Evolutionary conservation across 2,888 invertebrate genomes (phyloP), one percentile per base, ranked within the genome.

Genomic region (Aphodius sticticus): DNA sequence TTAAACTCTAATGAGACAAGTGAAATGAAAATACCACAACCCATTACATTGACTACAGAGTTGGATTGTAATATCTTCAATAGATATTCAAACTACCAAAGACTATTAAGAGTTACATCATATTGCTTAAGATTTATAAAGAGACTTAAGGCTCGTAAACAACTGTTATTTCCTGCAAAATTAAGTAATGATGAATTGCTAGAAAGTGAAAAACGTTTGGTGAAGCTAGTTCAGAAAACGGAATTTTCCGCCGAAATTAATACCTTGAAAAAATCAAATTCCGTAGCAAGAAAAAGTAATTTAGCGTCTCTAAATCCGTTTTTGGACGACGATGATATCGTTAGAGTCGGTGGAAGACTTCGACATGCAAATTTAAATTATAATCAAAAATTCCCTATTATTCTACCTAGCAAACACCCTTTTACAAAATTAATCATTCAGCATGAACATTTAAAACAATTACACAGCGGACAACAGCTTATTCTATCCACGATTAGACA

Each of bases 361-460:
- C 9, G 37, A 78, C 53, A 78, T 78, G 53, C 79, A 14, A 69
- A 70, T 15, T 36, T 70, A 7, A n/a, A 53, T 4, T 78, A 79
- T 16, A 16, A 78, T 37, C 14, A 78, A 70, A 69, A 69, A 35
- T 69, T 53, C 26, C 77, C 77, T 16, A 78, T 79, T 14, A 16
- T 79, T 9, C 77, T 79, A 53, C 77, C 79, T 16, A 37, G 14
- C 12, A 79, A 79, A 26, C 79, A 79, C 14, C n/a, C 6, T 16
- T 15, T 79, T 9, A 78, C 71, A 16, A 53, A 78, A 53, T 69
- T 71, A 36, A 69, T 79, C 5, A 78, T 79, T 71, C 69, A 15
- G 16, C 12, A 69, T 36, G 53, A 78, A 71, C 79, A 79, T 71
- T 7, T 12, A 26, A 76, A 26, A 75, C 16, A 38, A 37, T 76